Evolutionary conservation across 2,797 vertebrate species (phyloP), one percentile per base, ranked within the genome.

Genomic region (Chromis chromis): DNA sequence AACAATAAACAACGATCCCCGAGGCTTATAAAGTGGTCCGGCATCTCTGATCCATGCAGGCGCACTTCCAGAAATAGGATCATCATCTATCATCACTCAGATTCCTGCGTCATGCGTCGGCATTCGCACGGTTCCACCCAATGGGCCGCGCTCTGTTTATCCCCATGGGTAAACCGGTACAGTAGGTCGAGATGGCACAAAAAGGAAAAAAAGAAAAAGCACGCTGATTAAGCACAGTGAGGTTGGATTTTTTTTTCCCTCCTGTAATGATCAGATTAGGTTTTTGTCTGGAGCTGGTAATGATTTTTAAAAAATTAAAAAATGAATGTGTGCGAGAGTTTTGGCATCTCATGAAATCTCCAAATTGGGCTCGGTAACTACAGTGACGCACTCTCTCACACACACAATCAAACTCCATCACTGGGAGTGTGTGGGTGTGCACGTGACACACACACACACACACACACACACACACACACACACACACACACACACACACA

Each of bases 71-170:
- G 39, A 83, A 81, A 87, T 42, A 71, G 70, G 68, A 81, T 78
- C 70, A 76, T 67, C 85, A 78, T 78, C 79, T 79, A 71, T 85
- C 76, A 77, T 33, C 76, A 22, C 60, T 74, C 78, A 69, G 85
- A 86, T 84, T 71, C 84, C 81, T 90, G 87, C 89, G 85, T 91
- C 88, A 91, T 88, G 88, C 78, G 79, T 87, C 78, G 79, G 76
- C 33, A 84, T 84, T 67, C 78, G 67, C 68, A 36, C 81, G 58
- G 78, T 86, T 86, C 79, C 88, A 84, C 86, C 87, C 87, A 65
- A 33, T 60, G 78, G 86, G 77, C 73, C 76, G 84, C 39, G 74
- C 68, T 36, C 33, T 53, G 82, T 61, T 73, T 60, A 57, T 76
- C 56, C 77, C 54, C 33, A 0, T 17, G 70, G 79, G 57, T 54